Evolutionary conservation across 2,888 invertebrate genomes (phyloP).

Genomic region (Drosophila cracens): DNA sequence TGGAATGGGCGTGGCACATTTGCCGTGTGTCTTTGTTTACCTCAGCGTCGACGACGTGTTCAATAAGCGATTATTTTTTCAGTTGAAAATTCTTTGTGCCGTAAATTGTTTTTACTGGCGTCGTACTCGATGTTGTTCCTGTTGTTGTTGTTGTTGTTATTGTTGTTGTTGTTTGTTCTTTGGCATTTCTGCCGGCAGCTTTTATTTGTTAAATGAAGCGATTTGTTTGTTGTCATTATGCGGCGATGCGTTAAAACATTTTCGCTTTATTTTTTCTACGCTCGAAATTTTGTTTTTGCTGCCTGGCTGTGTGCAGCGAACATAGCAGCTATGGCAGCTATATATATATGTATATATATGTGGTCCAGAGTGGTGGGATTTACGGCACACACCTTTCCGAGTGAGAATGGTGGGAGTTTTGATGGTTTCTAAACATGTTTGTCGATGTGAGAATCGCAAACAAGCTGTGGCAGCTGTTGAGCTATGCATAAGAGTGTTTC

Average conservation of each 20-base stretch:
- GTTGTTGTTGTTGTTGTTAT: constrained; percentile 29
- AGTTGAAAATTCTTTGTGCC: constrained; percentile 65
- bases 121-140: constrained; percentile 22
- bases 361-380: constrained; percentile 58
- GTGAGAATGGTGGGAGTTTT: constrained; percentile 22
- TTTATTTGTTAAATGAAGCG: constrained; percentile 84
- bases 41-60: constrained; percentile 55
- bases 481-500: constrained; percentile 14
- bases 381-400: constrained; percentile 49
- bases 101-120: constrained; percentile 62
- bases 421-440: constrained; percentile 34
- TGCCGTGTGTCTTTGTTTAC: constrained; percentile 38
- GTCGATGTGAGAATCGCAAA: constrained; percentile 73
- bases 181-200: constrained; percentile 73
- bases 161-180: constrained; percentile 53
- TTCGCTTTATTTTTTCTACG: constrained; percentile 77
- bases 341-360: background rate
- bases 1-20: constrained; percentile 40
- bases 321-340: constrained; percentile 3
- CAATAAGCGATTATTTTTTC: constrained; percentile 79
- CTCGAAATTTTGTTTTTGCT: constrained; percentile 68
- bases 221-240: constrained; percentile 82
- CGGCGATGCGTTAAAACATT: constrained; percentile 82
- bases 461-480: constrained; percentile 67
- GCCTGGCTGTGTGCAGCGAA: constrained; percentile 23